phyloP scores from a whole-genome alignment of 2,797 vertebrate genomes.

The Synaphobranchus kaupii region DNA sequence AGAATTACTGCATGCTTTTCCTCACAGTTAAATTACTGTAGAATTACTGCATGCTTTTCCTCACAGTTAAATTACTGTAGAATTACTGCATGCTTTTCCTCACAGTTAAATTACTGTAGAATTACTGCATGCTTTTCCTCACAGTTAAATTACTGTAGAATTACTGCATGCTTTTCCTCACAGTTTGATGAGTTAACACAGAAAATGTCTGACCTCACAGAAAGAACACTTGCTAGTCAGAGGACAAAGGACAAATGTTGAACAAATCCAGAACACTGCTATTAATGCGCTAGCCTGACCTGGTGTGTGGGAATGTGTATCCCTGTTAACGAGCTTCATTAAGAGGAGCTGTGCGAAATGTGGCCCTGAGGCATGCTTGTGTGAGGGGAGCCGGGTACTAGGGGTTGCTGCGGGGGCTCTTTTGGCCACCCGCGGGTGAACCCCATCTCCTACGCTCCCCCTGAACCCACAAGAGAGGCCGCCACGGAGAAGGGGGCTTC shows the following conservation, averaged over 20 bases:
- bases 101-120: too few species aligned
- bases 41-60: too few species aligned
- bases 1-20: too few species aligned
- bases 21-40: too few species aligned
- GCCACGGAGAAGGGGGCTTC: background rate
- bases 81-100: too few species aligned
- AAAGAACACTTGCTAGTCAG: background rate
- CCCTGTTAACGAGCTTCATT: conserved; percentile 45
- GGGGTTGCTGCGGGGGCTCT: conserved; percentile 68
- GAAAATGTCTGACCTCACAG: background rate
- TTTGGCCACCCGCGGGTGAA: conserved; percentile 54
- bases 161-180: background rate
- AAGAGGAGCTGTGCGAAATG: conserved; percentile 46
- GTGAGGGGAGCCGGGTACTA: conserved; percentile 59
- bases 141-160: too few species aligned
- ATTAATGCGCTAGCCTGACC: background rate
- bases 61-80: too few species aligned
- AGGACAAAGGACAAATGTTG: background rate
- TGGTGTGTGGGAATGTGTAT: background rate
- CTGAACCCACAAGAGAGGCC: background rate
- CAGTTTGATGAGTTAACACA: background rate
- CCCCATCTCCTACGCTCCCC: background rate
- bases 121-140: background rate
- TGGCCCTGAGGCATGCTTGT: conserved; percentile 44
- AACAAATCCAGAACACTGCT: background rate